Percentiles rank a stretch among this genome's conserved stretches.
These are phyloP conservation scores for Temnothorax longispinosus DNA, from an alignment of 1,140 invertebrate species.

Conservation along the genomic window DNA sequence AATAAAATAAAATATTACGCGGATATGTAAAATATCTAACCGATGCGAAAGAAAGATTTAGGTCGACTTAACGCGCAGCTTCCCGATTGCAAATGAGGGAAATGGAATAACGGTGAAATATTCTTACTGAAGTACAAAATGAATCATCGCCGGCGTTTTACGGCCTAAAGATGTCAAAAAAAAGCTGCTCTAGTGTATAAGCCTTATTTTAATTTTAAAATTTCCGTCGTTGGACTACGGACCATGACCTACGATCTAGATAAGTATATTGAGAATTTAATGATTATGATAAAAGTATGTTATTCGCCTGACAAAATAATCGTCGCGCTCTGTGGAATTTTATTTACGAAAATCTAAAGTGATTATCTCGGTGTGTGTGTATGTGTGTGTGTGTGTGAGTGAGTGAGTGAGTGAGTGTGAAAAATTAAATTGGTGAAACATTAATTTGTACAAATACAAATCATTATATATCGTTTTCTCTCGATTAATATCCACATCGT, in stretches of 20 bases:
- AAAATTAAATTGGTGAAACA: neutral
- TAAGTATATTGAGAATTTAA: slow-evolving; percentile 4
- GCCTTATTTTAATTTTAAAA: slow-evolving; percentile 38
- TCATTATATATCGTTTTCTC: neutral
- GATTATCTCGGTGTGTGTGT: neutral
- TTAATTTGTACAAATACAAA: neutral
- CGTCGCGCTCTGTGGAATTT: neutral
- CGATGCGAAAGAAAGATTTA: slow-evolving; percentile 50
- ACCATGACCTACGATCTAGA: slow-evolving; percentile 43
- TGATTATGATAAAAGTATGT: neutral
- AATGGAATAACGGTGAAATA: slow-evolving; percentile 50
- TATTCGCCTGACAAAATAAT: neutral
- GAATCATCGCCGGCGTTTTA: slow-evolving; percentile 25
- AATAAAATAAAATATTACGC: slow-evolving; percentile 60
- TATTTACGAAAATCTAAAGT: neutral
- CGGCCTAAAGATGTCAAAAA: neutral
- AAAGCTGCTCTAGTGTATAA: neutral
- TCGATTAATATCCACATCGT: neutral
- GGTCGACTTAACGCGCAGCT: slow-evolving; percentile 41
- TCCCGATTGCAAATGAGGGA: slow-evolving; percentile 47
- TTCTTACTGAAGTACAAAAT: slow-evolving; percentile 28
- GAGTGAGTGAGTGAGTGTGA: neutral
- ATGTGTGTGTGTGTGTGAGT: too few species aligned
- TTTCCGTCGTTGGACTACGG: neutral
- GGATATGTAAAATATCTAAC: slow-evolving; percentile 47